Evolutionary conservation across 2,797 vertebrate genomes (phyloP).

Genomic region (Arrhamphus sclerolepis): DNA sequence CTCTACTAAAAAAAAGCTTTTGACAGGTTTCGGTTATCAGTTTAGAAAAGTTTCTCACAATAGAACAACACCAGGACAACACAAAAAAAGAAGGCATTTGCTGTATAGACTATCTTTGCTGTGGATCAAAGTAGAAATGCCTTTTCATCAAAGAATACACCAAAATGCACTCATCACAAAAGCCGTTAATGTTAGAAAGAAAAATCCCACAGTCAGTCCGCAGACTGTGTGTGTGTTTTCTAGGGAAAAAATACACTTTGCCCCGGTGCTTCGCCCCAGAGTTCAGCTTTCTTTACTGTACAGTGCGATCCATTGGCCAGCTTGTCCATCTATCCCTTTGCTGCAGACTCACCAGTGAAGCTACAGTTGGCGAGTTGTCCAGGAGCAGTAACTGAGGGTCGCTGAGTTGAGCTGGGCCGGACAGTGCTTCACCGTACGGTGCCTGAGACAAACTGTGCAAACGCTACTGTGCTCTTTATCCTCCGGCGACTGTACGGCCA

Average conservation of each 20-base stretch:
- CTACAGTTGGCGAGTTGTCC: slow-evolving; percentile 60
- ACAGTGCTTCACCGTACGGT: slow-evolving; percentile 65
- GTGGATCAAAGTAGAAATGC: slow-evolving; percentile 58
- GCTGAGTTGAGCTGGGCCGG: slow-evolving; percentile 35
- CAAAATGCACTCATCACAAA: slow-evolving; percentile 79
- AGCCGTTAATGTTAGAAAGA: slow-evolving; percentile 70
- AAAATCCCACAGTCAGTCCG: slow-evolving; percentile 49
- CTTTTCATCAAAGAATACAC: slow-evolving; percentile 75
- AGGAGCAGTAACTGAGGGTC: slow-evolving; percentile 29
- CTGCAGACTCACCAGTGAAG: slow-evolving; percentile 51
- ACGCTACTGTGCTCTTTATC: slow-evolving; percentile 69
- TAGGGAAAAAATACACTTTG: slow-evolving; percentile 14
- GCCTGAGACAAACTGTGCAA: slow-evolving; percentile 84
- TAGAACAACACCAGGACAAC: slow-evolving; percentile 75
- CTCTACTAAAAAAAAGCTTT: slow-evolving; percentile 65
- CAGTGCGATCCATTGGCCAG: slow-evolving; percentile 42
- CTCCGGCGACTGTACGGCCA: slow-evolving; percentile 33
- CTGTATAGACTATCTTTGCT: slow-evolving; percentile 61
- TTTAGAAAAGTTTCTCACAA: slow-evolving; percentile 63
- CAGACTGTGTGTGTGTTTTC: slow-evolving; percentile 28
- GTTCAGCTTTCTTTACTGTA: slow-evolving; percentile 37
- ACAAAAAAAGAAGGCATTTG: slow-evolving; percentile 66
- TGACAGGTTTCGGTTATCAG: slow-evolving; percentile 33
- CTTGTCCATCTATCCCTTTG: slow-evolving; percentile 8
- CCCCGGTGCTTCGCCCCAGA: slow-evolving; percentile 15